Percentiles rank a stretch among this genome's conserved stretches.
phyloP scores from a whole-genome alignment of 2,113 vertebrate species.

The Antechinus flavipes region DNA sequence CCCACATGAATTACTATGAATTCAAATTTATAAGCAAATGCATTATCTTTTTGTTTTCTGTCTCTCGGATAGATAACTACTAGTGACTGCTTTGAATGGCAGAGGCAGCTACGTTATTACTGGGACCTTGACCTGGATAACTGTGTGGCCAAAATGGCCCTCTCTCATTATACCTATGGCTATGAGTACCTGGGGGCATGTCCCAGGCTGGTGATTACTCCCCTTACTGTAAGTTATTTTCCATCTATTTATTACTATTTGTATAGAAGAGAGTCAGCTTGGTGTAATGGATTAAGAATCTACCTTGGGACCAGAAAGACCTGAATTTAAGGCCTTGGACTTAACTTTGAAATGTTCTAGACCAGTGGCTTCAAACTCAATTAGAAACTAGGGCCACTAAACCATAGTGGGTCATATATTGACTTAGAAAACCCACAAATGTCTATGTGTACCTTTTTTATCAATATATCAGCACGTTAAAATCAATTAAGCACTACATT shows the following conservation, averaged over 20 bases:
- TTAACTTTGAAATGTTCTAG: neutral
- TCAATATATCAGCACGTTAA: too few relatives aligned
- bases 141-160: conserved; percentile 89
- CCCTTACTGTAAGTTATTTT: conserved; percentile 84
- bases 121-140: conserved; percentile 89
- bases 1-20: neutral
- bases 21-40: neutral
- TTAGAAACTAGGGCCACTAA: neutral
- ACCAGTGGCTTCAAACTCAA: neutral
- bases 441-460: neutral
- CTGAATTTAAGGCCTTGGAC: neutral
- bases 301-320: neutral
- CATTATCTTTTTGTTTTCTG: neutral
- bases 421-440: neutral
- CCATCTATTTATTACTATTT: neutral
- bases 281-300: neutral
- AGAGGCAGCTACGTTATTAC: conserved; percentile 89
- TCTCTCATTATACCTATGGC: conserved; percentile 90
- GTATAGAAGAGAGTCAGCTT: neutral
- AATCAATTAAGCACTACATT: neutral
- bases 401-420: neutral
- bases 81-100: conserved; percentile 90
- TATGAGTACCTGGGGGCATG: conserved; percentile 91
- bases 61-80: conserved; percentile 81
- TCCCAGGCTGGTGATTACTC: conserved; percentile 89